A percentile compares a stretch with the other conserved stretches of the same genome.
Conservation (phyloP, 2,797 vertebrate genomes). For the Clamator glandarius region DNA sequence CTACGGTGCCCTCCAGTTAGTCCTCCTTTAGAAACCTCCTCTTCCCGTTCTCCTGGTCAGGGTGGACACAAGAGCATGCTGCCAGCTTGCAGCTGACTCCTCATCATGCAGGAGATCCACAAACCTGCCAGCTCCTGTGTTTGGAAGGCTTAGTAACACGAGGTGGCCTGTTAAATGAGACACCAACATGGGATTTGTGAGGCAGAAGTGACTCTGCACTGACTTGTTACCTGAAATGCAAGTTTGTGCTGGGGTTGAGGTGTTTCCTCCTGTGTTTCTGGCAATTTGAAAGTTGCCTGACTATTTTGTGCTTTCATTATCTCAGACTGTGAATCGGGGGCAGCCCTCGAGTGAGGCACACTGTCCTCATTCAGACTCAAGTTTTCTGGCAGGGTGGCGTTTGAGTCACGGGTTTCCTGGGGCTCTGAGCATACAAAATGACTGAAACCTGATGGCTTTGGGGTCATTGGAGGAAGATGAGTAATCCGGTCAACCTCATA, state of each 20-base stretch:
- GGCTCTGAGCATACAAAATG: neutral
- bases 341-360: neutral
- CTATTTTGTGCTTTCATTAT: neutral
- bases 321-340: neutral
- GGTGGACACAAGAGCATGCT: neutral
- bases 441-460: neutral
- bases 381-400: neutral
- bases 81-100: neutral
- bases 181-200: neutral
- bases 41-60: neutral
- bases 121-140: accelerated
- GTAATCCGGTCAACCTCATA: neutral
- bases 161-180: neutral
- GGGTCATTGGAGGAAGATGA: neutral
- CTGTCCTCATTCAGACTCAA: neutral
- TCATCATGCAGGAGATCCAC: no score
- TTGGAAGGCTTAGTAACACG: neutral
- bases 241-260: neutral
- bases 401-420: neutral
- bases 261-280: neutral
- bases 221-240: neutral
- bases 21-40: neutral
- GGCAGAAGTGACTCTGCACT: neutral
- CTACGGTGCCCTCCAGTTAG: neutral
- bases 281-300: neutral